Evolutionary conservation across 2,888 invertebrate species (phyloP).

Genomic region (Dichetophora obliterata): DNA sequence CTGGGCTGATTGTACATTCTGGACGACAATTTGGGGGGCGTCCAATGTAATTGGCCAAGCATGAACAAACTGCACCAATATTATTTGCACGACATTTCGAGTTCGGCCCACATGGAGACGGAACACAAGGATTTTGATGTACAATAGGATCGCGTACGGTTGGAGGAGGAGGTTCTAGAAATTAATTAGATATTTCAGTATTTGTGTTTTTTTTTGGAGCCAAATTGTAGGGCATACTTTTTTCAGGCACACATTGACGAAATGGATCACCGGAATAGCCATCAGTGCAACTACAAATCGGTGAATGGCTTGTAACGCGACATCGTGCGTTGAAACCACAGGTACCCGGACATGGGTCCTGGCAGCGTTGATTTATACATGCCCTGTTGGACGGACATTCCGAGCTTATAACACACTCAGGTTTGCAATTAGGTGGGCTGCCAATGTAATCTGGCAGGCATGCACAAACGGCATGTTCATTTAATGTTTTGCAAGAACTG

Average conservation of each 20-base stretch:
- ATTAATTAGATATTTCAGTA: not conserved
- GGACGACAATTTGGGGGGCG: constrained; percentile 76
- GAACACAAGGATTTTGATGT: constrained; percentile 73
- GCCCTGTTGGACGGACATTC: constrained; percentile 81
- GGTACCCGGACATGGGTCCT: constrained; percentile 81
- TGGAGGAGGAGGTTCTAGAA: constrained; percentile 59
- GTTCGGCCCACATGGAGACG: constrained; percentile 78
- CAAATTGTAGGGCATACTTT: constrained; percentile 60
- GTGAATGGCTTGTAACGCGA: constrained; percentile 81
- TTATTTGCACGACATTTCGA: constrained; percentile 73
- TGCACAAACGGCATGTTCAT: constrained; percentile 80
- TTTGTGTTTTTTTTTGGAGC: not conserved
- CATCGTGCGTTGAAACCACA: constrained; percentile 82
- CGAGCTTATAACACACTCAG: constrained; percentile 83
- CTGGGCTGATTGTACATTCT: constrained; percentile 75
- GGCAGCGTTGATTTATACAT: constrained; percentile 82
- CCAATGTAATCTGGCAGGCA: constrained; percentile 80
- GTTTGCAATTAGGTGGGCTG: constrained; percentile 81
- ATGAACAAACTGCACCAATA: constrained; percentile 74
- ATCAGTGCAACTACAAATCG: constrained; percentile 79
- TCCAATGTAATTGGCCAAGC: constrained; percentile 74
- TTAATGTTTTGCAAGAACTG: constrained; percentile 71
- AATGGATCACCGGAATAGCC: constrained; percentile 83
- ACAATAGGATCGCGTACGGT: constrained; percentile 57
- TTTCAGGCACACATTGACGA: constrained; percentile 74